Evolutionary conservation across 2,888 invertebrate genomes (phyloP).

Genomic region (Parascotia fuliginaria): DNA sequence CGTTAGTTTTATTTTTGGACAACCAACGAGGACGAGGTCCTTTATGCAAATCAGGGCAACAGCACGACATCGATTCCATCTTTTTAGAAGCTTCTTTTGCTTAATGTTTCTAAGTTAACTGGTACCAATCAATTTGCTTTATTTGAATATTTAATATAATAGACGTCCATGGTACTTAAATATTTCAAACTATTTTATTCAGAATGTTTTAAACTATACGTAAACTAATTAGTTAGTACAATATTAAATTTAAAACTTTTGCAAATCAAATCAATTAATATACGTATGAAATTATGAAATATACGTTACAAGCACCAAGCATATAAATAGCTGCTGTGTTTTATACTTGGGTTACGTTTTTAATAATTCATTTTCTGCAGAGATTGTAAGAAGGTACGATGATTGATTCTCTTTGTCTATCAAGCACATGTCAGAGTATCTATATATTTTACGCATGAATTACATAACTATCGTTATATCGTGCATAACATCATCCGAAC

Average conservation of each 20-base stretch:
- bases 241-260: no score
- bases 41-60: conserved; percentile 75
- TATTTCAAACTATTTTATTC: conserved; percentile 4
- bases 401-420: no score
- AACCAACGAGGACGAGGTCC: conserved; percentile 56
- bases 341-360: no score
- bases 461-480: no score
- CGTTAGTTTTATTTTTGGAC: conserved; percentile 46
- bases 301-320: no score
- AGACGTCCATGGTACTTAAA: conserved; percentile 4
- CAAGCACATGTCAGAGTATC: no score
- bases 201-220: neutral
- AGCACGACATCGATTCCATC: conserved; percentile 66
- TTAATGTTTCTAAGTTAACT: conserved; percentile 48
- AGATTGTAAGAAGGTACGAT: no score
- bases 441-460: no score
- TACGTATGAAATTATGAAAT: no score
- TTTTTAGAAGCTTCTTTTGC: conserved; percentile 35
- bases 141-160: conserved; percentile 19
- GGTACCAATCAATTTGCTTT: conserved; percentile 40
- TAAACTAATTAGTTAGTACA: neutral
- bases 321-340: no score
- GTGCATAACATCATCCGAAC: neutral
- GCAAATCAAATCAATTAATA: no score
- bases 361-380: no score